Evolutionary conservation across 2,113 vertebrate genomes (phyloP).

Genomic region (Eleginops maclovinus): DNA sequence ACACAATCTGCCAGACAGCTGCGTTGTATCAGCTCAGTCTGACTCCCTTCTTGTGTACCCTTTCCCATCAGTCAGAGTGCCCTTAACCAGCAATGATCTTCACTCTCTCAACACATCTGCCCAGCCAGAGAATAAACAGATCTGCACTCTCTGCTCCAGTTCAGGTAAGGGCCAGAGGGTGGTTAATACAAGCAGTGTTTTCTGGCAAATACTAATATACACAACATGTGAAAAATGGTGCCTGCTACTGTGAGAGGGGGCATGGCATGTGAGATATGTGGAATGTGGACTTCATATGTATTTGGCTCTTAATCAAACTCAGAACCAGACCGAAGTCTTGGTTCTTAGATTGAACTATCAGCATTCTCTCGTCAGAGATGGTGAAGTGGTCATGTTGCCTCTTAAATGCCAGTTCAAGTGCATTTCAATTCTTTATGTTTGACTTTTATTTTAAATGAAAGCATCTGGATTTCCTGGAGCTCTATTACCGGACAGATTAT

Average conservation of each 20-base stretch:
- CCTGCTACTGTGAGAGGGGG: conserved; percentile 36
- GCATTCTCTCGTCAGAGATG: conserved; percentile 4
- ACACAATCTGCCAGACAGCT: conserved; percentile 63
- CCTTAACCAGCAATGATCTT: conserved; percentile 40
- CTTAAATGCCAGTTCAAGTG: neutral
- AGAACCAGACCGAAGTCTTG: conserved; percentile 5
- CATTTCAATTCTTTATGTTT: conserved; percentile 11
- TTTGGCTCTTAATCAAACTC: conserved; percentile 17
- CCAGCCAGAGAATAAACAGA: conserved; percentile 67
- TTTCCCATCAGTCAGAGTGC: conserved; percentile 35
- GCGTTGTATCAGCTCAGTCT: conserved; percentile 47
- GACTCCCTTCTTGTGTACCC: conserved; percentile 23
- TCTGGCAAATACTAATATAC: conserved; percentile 37
- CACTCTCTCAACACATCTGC: conserved; percentile 43
- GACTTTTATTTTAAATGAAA: conserved; percentile 32
- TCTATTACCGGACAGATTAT: conserved; percentile 2
- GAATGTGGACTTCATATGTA: conserved; percentile 29
- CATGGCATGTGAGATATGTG: neutral
- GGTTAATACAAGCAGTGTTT: conserved; percentile 33
- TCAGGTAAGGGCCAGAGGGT: conserved; percentile 13
- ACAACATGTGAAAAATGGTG: conserved; percentile 55
- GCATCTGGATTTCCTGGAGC: neutral
- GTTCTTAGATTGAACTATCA: conserved; percentile 26
- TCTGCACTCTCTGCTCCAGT: neutral
- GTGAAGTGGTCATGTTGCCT: conserved; percentile 8